These are phyloP conservation scores for Leptinotarsa tumamoca DNA, from an alignment of 2,888 invertebrate genomes.

Conservation along the genomic window DNA sequence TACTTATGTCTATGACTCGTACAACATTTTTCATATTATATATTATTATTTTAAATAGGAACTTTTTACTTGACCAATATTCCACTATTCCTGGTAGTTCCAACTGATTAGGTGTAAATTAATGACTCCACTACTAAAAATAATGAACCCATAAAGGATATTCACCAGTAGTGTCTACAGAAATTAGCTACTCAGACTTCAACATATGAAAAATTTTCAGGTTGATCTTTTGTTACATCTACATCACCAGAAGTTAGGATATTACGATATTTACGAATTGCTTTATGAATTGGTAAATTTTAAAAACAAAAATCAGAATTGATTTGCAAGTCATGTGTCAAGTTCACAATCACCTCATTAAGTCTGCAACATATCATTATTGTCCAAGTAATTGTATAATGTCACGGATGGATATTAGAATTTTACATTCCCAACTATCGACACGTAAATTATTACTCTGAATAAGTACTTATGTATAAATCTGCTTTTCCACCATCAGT, in stretches of 20 bases:
- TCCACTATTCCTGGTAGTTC: no score
- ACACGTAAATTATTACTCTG: background rate
- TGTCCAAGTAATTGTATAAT: slow-evolving; percentile 6
- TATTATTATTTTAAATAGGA: no score
- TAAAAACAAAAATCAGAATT: slow-evolving; percentile 21
- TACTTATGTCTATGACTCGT: no score
- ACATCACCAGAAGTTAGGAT: background rate
- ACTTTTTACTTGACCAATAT: no score
- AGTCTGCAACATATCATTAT: slow-evolving; percentile 7
- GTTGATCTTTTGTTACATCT: background rate
- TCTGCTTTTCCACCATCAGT: no score
- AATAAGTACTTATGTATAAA: no score
- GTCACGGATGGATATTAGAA: background rate
- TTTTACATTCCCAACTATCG: background rate
- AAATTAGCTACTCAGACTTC: no score
- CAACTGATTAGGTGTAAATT: no score
- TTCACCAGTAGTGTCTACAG: no score
- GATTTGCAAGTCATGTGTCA: slow-evolving; percentile 26
- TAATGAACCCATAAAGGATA: no score
- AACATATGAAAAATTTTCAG: background rate
- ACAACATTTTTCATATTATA: no score
- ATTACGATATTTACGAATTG: background rate
- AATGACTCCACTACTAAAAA: no score
- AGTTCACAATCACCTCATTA: slow-evolving; percentile 24
- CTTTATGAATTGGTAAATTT: background rate